phyloP scores from a whole-genome alignment of 1,140 invertebrate genomes.

The Aricia agestis region DNA sequence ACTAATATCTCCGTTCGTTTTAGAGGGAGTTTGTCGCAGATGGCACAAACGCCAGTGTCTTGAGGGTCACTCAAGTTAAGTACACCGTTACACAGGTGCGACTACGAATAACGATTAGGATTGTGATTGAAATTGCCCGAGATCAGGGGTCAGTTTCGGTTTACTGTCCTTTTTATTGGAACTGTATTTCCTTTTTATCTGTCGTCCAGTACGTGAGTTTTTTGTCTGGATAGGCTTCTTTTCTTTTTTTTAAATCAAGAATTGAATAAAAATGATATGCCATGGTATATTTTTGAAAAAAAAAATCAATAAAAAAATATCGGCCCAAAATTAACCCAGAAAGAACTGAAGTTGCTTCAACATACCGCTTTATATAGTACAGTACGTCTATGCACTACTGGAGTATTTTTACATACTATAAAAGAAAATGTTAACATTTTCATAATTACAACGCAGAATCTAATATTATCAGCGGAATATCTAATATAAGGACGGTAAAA shows the following conservation, averaged over 20 bases:
- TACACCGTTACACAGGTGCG: slow-evolving; percentile 70
- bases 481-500: slow-evolving; percentile 71
- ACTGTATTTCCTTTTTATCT: neutral
- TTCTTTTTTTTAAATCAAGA: neutral
- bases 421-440: neutral
- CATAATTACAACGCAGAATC: neutral
- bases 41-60: slow-evolving; percentile 37
- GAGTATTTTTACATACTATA: neutral
- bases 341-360: too few species aligned
- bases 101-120: slow-evolving; percentile 39
- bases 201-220: neutral
- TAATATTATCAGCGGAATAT: slow-evolving; percentile 30
- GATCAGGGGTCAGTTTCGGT: slow-evolving; percentile 46
- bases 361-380: too few species aligned
- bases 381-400: too few species aligned
- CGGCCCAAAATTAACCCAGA: too few species aligned
- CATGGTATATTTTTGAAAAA: too few species aligned
- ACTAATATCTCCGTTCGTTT: slow-evolving; percentile 72
- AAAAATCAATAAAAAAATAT: too few species aligned
- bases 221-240: neutral
- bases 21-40: slow-evolving; percentile 67
- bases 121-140: slow-evolving; percentile 66
- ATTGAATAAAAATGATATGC: too few species aligned
- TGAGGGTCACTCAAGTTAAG: slow-evolving; percentile 68
- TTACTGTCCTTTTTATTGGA: slow-evolving; percentile 33